Percentiles rank a stretch among this genome's conserved stretches.
phyloP scores from a whole-genome alignment of 2,888 invertebrate species.

The Erpobdella octoculata region DNA sequence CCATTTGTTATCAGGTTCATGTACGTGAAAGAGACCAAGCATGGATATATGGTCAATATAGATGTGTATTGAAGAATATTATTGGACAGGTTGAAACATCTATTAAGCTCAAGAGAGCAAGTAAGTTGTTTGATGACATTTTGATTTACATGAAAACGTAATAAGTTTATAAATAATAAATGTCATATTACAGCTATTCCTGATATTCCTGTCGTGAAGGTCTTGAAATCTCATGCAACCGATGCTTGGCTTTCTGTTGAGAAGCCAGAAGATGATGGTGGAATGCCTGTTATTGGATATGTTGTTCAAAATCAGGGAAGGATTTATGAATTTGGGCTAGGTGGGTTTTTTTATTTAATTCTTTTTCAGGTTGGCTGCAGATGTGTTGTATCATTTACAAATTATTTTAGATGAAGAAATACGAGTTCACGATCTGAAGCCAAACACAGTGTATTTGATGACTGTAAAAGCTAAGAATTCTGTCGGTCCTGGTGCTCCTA shows the following conservation, averaged over 20 bases:
- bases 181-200: slow-evolving; percentile 8
- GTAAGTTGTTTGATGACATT: neutral
- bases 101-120: slow-evolving; percentile 16
- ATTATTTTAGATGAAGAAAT: neutral
- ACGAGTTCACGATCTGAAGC: neutral
- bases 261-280: slow-evolving; percentile 10
- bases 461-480: slow-evolving; percentile 15
- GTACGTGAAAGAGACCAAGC: neutral
- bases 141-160: neutral
- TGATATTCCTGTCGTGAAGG: neutral
- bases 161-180: neutral
- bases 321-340: slow-evolving; percentile 4
- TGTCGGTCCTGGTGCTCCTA: neutral
- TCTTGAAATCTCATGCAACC: slow-evolving; percentile 2
- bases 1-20: neutral
- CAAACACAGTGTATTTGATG: slow-evolving; percentile 9
- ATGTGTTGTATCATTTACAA: neutral
- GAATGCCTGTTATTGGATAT: slow-evolving; percentile 25
- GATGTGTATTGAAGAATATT: neutral
- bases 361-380: neutral
- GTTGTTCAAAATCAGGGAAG: slow-evolving; percentile 4
- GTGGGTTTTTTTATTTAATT: neutral
- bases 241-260: neutral
- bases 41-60: slow-evolving; percentile 14
- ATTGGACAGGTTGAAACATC: neutral